Base-by-base conservation (phyloP, 2,888 invertebrate genomes). In the Thymelicus acteon region DNA sequence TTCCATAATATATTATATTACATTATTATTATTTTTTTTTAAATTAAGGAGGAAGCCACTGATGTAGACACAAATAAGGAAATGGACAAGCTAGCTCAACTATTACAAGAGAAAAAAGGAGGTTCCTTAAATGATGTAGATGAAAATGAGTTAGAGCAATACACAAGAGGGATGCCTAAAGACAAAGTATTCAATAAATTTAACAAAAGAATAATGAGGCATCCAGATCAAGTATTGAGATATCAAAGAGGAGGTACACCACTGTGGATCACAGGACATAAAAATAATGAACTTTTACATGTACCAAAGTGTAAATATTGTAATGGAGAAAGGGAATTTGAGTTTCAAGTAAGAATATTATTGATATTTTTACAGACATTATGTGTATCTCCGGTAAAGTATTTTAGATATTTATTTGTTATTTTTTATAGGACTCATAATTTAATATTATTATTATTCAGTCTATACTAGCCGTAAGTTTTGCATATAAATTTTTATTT, bases 101-200 rank as follows among this genome's bases (percentile, higher is more conserved):
- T 96, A 79, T 87, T 95, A 49, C 82, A 90, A 75, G 92, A 94
- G 75, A 95, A 94, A 75, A 95, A 95, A 89, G 94, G 95, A 48
- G 97, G 97, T 40, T 95, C 95, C 54, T 88, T 96, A 76, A 92
- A 91, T 73, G 91, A 96, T 80, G 86, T 96, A 6, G 91, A 95
- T 67, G 96, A 97, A 77, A 88, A 90, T 68, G 97, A 98, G 84
- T 88, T 98, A 68, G 93, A 96, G 69, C 94, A 95, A 76, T 96
- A 97, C 90, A 95, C 96, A 82, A 73, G 84, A 74, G 74, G 79
- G 74, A 80, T 93, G 13, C 94, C 95, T 57, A 96, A 96, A 75
- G 99, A 99, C 83, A 96, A 96, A 90, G 90, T 93, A 15, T 99
- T 98, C 85, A 93, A 94, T 54, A 95, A 95, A 79, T 99, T 99